Evolutionary conservation across 2,888 invertebrate species (phyloP).

Genomic region (Callinectes sapidus): DNA sequence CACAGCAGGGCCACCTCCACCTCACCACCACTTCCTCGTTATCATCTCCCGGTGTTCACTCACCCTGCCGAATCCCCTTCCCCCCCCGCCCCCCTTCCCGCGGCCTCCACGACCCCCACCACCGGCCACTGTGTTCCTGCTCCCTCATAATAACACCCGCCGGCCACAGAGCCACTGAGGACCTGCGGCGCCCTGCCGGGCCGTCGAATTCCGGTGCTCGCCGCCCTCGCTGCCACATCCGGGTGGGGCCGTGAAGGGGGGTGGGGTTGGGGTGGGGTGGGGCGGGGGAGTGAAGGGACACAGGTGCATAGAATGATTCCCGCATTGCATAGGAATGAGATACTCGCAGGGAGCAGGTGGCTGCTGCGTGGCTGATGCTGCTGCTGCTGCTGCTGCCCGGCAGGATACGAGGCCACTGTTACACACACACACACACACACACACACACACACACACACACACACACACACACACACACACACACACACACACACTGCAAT

Average conservation of each 20-base stretch:
- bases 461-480: constrained; percentile 35
- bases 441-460: constrained; percentile 36
- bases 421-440: constrained; percentile 37
- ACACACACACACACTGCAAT: constrained; percentile 35
- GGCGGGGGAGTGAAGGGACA: not conserved
- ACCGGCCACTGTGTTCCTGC: not conserved
- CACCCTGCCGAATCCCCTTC: not conserved
- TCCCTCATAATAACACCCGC: not conserved
- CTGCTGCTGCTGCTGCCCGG: not conserved
- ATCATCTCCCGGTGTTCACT: not conserved
- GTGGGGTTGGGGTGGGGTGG: not conserved
- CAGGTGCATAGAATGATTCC: not conserved
- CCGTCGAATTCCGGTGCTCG: not conserved
- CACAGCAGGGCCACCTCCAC: not conserved
- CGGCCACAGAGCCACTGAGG: not conserved
- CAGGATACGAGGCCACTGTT: too few species aligned
- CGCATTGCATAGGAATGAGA: not conserved
- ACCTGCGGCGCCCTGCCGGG: not conserved
- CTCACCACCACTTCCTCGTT: not conserved
- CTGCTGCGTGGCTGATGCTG: not conserved
- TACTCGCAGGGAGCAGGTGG: not conserved
- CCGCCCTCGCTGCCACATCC: not conserved
- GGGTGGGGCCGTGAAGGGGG: not conserved
- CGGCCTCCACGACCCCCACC: not conserved
- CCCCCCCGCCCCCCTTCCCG: not conserved